Conservation (phyloP, 2,113 vertebrate genomes). For the Aramus guarauna region DNA sequence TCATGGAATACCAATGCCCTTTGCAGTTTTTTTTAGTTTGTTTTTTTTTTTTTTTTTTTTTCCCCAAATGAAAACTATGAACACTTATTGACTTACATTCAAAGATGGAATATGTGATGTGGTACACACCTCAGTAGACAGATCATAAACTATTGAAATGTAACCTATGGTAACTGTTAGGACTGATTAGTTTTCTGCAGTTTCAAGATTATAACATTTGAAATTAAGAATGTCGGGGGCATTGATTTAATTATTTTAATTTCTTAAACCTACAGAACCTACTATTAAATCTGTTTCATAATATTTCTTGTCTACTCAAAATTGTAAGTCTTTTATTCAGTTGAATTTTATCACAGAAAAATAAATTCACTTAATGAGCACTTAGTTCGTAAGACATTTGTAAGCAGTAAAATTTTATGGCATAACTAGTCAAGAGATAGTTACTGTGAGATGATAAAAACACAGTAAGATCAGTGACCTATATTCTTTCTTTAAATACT, state of each 20-base stretch:
- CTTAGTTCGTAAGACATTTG: neutral
- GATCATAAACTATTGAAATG: neutral
- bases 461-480: neutral
- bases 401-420: neutral
- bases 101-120: neutral
- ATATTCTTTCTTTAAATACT: neutral
- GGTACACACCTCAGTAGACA: neutral
- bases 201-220: neutral
- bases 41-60: neutral
- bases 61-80: neutral
- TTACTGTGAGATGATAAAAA: neutral
- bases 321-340: neutral
- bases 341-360: neutral
- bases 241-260: neutral
- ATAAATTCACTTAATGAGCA: neutral
- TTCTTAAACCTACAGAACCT: neutral
- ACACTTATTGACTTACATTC: slow-evolving; percentile 5
- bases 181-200: neutral
- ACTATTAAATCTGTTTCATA: neutral
- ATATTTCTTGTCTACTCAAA: neutral
- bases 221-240: neutral
- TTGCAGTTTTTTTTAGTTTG: neutral
- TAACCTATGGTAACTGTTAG: neutral
- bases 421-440: neutral
- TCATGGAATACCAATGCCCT: neutral